phyloP scores from a whole-genome alignment of 2,797 vertebrate species.

The Pipistrellus nathusii region DNA sequence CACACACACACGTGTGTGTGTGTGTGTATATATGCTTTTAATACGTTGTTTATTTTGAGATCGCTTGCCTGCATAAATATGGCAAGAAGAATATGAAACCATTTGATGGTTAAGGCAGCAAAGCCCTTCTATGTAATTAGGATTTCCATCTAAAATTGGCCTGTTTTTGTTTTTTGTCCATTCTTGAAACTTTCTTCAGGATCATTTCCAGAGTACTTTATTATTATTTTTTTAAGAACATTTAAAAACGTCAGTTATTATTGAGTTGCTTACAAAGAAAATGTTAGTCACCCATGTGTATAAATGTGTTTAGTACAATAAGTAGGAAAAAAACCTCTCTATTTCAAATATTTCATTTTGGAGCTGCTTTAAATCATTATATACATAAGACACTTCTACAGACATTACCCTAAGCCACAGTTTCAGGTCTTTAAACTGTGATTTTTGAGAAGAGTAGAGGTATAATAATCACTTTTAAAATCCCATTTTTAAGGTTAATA shows the following conservation, averaged over 20 bases:
- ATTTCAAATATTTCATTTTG: constrained; percentile 41
- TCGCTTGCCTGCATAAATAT: constrained; percentile 10
- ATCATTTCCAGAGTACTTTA: neutral
- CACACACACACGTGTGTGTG: neutral
- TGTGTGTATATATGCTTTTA: neutral
- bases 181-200: neutral
- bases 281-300: neutral
- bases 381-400: neutral
- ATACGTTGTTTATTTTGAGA: neutral
- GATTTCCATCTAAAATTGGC: neutral
- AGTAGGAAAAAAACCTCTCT: neutral
- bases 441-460: constrained; percentile 7
- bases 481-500: neutral
- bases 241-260: neutral
- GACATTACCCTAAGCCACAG: neutral
- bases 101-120: neutral
- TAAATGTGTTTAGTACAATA: neutral
- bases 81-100: neutral
- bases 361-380: constrained; percentile 26
- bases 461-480: neutral
- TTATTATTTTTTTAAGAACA: neutral
- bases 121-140: neutral
- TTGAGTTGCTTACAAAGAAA: constrained; percentile 23
- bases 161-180: neutral
- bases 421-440: constrained; percentile 33